Evolutionary conservation across 2,113 vertebrate species (phyloP).

Genomic region (Apus apus): DNA sequence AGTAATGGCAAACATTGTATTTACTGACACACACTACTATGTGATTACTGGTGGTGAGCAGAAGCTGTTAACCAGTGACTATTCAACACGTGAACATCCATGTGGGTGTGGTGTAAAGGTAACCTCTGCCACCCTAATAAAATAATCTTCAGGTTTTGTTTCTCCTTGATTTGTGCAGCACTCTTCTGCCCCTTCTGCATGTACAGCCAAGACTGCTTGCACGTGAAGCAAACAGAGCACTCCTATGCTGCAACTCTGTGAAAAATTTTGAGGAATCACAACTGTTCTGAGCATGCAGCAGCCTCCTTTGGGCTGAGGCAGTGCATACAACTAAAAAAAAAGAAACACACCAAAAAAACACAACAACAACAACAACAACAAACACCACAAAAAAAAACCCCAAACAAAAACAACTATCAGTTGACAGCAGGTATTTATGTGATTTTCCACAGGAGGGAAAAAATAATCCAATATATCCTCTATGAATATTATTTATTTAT

Average conservation of each 20-base stretch:
- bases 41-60: background rate
- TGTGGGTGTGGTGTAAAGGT: background rate
- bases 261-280: background rate
- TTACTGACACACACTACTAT: background rate
- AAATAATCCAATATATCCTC: background rate
- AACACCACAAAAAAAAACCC: too few species aligned
- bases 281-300: background rate
- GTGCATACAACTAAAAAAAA: background rate
- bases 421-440: background rate
- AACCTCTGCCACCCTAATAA: background rate
- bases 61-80: background rate
- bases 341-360: too few species aligned
- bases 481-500: background rate
- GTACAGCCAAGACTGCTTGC: background rate
- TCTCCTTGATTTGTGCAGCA: background rate
- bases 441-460: slow-evolving; percentile 1
- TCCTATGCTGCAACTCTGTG: rapidly evolving
- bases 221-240: background rate
- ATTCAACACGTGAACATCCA: background rate
- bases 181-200: background rate
- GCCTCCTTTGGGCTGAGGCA: background rate
- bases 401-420: too few species aligned
- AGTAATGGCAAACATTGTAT: background rate
- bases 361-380: too few species aligned
- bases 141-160: background rate